Evolutionary conservation across 1,140 invertebrate genomes (phyloP).

Genomic region (Archivesica marissinica): DNA sequence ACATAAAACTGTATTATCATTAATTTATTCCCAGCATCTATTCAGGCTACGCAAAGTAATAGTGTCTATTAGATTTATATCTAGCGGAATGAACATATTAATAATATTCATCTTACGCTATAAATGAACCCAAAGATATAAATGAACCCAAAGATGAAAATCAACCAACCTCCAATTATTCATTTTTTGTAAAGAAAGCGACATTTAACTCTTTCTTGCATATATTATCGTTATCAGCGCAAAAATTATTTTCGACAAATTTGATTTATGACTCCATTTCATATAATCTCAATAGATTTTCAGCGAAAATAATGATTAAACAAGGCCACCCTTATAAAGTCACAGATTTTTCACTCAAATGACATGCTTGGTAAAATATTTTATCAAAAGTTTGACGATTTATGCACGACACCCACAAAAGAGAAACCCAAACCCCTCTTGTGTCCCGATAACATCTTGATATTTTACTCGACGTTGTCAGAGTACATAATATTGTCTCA

Average conservation of each 20-base stretch:
- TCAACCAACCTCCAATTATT: neutral
- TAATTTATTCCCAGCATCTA: slow-evolving; percentile 15
- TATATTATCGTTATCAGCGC: slow-evolving; percentile 5
- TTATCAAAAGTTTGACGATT: slow-evolving; percentile 45
- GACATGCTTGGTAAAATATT: slow-evolving; percentile 32
- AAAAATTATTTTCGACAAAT: slow-evolving; percentile 20
- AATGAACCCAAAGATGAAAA: neutral
- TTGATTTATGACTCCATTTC: slow-evolving; percentile 53
- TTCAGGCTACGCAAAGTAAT: neutral
- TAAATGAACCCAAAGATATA: neutral
- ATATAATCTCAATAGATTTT: slow-evolving; percentile 26
- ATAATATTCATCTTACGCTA: neutral
- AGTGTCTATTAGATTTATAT: slow-evolving; percentile 3
- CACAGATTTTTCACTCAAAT: slow-evolving; percentile 29
- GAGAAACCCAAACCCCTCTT: slow-evolving; percentile 3
- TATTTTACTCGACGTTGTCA: slow-evolving; percentile 63
- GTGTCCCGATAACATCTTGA: slow-evolving; percentile 56
- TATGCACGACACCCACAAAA: slow-evolving; percentile 43
- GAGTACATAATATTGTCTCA: slow-evolving; percentile 28
- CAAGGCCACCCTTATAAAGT: slow-evolving; percentile 32
- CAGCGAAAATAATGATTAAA: slow-evolving; percentile 27
- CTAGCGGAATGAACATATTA: neutral
- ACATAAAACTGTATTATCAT: neutral
- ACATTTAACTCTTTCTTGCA: slow-evolving; percentile 33
- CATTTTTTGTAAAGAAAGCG: slow-evolving; percentile 11